Evolutionary conservation across 2,797 vertebrate species (phyloP).

Genomic region (Acipenser oxyrinchus): DNA sequence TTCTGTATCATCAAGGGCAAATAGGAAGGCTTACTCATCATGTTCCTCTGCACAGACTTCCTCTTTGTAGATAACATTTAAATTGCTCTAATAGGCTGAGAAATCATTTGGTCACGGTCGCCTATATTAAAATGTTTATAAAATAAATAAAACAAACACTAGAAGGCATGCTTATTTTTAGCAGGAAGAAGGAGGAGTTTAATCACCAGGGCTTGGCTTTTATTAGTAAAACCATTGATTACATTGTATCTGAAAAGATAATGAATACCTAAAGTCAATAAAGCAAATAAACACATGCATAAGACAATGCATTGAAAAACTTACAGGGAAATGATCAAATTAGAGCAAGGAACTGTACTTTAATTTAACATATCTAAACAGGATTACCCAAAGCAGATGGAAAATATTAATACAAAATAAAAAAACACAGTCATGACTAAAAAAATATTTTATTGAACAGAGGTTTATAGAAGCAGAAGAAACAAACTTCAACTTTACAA

Average conservation of each 20-base stretch:
- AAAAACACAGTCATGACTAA: too few species aligned
- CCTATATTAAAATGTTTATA: constrained; percentile 31
- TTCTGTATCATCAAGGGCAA: not conserved
- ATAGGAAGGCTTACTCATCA: not conserved
- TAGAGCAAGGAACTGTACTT: not conserved
- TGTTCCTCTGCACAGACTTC: not conserved
- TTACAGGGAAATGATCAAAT: not conserved
- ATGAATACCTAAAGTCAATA: too few species aligned
- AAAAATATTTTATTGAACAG: too few species aligned
- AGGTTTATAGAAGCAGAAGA: too few species aligned
- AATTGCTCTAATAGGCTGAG: constrained; percentile 33
- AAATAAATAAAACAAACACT: constrained; percentile 14
- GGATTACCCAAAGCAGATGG: too few species aligned
- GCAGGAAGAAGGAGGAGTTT: constrained; percentile 22
- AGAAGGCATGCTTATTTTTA: constrained; percentile 20
- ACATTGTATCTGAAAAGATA: too few species aligned
- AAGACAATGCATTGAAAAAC: too few species aligned
- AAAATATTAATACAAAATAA: too few species aligned
- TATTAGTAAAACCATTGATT: too few species aligned
- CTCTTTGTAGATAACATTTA: constrained; percentile 24
- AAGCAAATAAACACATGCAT: too few species aligned
- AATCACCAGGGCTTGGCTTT: constrained; percentile 7
- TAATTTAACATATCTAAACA: too few species aligned
- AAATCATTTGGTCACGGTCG: constrained; percentile 34
- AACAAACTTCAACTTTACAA: too few species aligned